A percentile compares a stretch with the other conserved stretches of the same genome.
phyloP scores from a whole-genome alignment of 2,797 vertebrate genomes.

The Manis crassicaudata region DNA sequence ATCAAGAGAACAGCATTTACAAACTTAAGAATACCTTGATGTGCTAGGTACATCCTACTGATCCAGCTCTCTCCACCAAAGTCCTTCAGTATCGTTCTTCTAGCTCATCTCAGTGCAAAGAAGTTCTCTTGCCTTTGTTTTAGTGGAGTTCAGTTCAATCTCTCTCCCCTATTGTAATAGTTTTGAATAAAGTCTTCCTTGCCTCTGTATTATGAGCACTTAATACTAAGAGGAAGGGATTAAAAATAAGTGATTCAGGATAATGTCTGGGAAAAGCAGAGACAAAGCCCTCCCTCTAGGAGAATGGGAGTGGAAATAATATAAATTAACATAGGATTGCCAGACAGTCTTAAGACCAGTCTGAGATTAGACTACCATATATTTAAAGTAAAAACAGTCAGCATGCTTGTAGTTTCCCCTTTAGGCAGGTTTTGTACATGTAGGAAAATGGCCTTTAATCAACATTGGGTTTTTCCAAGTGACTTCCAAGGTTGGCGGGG shows the following conservation, averaged over 20 bases:
- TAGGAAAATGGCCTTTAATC: background rate
- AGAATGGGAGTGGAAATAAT: background rate
- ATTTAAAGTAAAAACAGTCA: background rate
- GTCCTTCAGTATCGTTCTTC: background rate
- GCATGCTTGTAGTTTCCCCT: background rate
- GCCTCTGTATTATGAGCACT: background rate
- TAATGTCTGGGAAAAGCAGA: background rate
- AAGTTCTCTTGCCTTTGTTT: background rate
- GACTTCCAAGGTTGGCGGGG: background rate
- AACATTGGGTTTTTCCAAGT: background rate
- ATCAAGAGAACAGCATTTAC: background rate
- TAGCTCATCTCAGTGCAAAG: background rate
- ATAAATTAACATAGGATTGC: background rate
- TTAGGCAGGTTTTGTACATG: background rate
- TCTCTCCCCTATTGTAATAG: background rate
- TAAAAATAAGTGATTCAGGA: background rate
- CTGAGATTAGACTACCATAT: background rate
- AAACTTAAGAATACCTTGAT: background rate
- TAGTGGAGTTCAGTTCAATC: background rate
- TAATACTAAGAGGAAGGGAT: background rate
- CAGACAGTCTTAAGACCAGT: background rate
- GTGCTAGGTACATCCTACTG: background rate
- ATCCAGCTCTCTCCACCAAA: background rate
- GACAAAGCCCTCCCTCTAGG: background rate
- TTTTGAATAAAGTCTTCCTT: background rate